Percentiles rank a stretch among this genome's conserved stretches.
These are phyloP conservation scores for Callinectes sapidus DNA, from an alignment of 2,888 invertebrate genomes.

Conservation along the genomic window DNA sequence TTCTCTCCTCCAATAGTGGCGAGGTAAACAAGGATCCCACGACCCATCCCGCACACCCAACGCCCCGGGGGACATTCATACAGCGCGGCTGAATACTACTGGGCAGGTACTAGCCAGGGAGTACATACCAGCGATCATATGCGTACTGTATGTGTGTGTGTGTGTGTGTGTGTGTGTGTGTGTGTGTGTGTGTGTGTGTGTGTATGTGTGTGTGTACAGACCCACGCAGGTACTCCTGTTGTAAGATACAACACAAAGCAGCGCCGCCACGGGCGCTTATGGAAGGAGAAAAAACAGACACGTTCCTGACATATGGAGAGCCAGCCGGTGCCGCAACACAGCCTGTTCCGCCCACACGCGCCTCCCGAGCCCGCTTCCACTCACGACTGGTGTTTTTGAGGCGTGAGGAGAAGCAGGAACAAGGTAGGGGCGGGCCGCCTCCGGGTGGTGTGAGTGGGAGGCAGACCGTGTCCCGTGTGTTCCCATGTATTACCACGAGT, in stretches of 20 bases:
- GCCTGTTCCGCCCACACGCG: neutral
- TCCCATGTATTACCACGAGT: neutral
- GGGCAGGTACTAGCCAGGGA: neutral
- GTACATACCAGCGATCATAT: neutral
- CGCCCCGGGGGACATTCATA: neutral
- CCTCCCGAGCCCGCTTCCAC: neutral
- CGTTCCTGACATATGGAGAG: neutral
- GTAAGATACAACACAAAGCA: neutral
- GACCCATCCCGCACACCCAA: neutral
- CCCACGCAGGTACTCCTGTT: neutral
- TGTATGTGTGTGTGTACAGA: no score
- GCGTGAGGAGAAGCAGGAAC: neutral
- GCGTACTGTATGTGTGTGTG: no score
- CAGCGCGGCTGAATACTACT: neutral
- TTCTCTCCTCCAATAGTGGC: neutral
- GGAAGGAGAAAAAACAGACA: neutral
- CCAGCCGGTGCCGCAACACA: neutral
- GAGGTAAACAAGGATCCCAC: neutral
- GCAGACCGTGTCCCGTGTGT: neutral
- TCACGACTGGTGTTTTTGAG: neutral
- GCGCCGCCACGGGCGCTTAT: neutral
- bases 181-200: no score
- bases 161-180: no score
- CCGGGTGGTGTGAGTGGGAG: neutral
- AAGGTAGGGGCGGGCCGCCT: neutral